Percentiles rank a stretch among this genome's conserved stretches.
These are phyloP conservation scores for Euura lappo DNA, from an alignment of 1,140 invertebrate species.

Conservation along the genomic window DNA sequence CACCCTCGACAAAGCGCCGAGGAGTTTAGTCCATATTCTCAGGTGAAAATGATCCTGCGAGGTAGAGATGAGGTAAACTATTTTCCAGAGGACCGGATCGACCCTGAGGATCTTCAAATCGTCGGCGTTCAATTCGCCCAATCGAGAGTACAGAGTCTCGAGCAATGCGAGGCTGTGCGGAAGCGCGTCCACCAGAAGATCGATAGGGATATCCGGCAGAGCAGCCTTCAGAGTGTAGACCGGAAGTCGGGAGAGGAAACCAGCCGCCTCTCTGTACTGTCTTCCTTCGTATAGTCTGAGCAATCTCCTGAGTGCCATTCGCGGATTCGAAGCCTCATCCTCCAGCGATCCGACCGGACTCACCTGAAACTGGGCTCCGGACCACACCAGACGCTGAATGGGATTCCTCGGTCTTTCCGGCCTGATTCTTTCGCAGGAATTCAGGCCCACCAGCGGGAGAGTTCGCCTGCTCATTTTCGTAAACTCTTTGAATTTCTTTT, in stretches of 20 bases:
- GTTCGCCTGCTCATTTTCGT: conserved; percentile 42
- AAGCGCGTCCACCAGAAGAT: conserved; percentile 84
- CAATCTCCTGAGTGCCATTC: conserved; percentile 73
- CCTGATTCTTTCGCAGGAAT: conserved; percentile 52
- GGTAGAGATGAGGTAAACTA: conserved; percentile 46
- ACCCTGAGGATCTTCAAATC: conserved; percentile 48
- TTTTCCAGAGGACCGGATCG: conserved; percentile 48
- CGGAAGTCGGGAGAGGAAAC: conserved; percentile 76
- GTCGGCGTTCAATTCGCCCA: conserved; percentile 41
- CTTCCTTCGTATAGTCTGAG: conserved; percentile 78
- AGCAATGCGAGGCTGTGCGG: conserved; percentile 85
- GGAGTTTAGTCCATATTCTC: conserved; percentile 53
- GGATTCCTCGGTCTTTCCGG: conserved; percentile 48
- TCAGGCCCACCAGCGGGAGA: conserved; percentile 28
- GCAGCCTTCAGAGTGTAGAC: conserved; percentile 75
- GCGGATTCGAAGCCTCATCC: conserved; percentile 74
- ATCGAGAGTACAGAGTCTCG: conserved; percentile 75
- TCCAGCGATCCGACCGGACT: conserved; percentile 62
- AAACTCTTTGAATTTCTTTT: not conserved
- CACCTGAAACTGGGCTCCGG: conserved; percentile 46
- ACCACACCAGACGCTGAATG: conserved; percentile 46
- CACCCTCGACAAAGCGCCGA: conserved; percentile 42
- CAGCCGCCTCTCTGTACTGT: conserved; percentile 81
- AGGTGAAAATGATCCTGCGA: conserved; percentile 39
- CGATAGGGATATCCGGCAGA: conserved; percentile 80